Evolutionary conservation across 2,797 vertebrate genomes (phyloP).

Genomic region (Lagorchestes hirsutus): DNA sequence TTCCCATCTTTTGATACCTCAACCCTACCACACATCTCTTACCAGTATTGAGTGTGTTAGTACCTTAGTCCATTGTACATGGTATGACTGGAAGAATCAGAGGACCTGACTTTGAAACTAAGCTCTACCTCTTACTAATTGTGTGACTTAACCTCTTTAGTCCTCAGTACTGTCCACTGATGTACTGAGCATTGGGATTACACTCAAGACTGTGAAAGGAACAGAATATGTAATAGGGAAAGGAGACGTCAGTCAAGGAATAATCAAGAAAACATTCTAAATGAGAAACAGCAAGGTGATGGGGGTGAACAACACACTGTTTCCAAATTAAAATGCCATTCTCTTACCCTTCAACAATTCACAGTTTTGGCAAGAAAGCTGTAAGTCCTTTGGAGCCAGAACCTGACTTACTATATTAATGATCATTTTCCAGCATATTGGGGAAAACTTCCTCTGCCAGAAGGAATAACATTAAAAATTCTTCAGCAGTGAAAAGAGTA

Average conservation of each 20-base stretch:
- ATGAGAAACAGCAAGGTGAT: background rate
- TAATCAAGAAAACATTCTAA: background rate
- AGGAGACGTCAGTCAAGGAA: background rate
- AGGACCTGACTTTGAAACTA: background rate
- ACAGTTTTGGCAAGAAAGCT: background rate
- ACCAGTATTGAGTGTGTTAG: background rate
- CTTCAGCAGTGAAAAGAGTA: background rate
- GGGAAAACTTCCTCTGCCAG: background rate
- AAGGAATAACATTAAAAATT: background rate
- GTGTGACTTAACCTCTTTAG: background rate
- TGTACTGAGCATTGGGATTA: background rate
- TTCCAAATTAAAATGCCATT: background rate
- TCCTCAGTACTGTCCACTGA: background rate
- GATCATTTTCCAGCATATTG: background rate
- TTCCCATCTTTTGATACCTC: background rate
- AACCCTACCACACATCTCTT: background rate
- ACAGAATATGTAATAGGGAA: background rate
- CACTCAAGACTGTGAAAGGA: background rate
- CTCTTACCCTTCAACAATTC: background rate
- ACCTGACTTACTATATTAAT: background rate
- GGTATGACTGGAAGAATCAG: no score
- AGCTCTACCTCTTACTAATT: background rate
- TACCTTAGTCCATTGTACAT: no score
- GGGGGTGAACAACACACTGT: background rate
- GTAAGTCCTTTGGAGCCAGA: background rate